Evolutionary conservation across 2,888 invertebrate genomes (phyloP).

Genomic region (Caenorhabditis afra): DNA sequence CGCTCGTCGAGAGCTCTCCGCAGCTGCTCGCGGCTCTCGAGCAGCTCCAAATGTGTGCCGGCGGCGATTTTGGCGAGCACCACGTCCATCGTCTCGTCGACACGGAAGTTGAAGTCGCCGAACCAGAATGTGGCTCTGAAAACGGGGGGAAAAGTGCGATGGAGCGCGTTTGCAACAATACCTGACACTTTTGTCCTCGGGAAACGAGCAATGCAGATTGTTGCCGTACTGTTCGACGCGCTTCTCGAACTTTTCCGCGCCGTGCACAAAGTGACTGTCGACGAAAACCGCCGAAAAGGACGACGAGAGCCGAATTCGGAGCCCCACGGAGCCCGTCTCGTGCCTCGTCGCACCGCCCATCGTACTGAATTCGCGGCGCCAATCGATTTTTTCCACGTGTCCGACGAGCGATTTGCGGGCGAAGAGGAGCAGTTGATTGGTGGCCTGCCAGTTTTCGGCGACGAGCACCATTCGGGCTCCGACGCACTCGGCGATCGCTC

Average conservation of each 20-base stretch:
- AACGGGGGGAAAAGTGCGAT: not conserved
- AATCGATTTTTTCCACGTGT: conserved; percentile 66
- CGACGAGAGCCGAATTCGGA: conserved; percentile 51
- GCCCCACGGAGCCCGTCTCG: conserved; percentile 71
- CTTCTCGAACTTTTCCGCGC: conserved; percentile 54
- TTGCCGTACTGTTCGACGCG: conserved; percentile 62
- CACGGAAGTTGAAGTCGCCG: conserved; percentile 96
- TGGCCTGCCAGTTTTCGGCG: conserved; percentile 65
- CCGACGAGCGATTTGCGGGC: conserved; percentile 49
- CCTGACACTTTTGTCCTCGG: conserved; percentile 62
- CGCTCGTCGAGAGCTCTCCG: conserved; percentile 81
- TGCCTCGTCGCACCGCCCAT: conserved; percentile 70
- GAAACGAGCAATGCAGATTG: conserved; percentile 61
- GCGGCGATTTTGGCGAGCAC: conserved; percentile 86
- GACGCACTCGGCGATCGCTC: conserved; percentile 50
- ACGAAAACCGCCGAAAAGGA: conserved; percentile 63
- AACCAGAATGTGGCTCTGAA: conserved; percentile 88
- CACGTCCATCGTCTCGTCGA: conserved; percentile 85
- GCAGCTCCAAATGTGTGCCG: conserved; percentile 53
- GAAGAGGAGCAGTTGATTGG: conserved; percentile 63
- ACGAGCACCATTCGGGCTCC: conserved; percentile 50
- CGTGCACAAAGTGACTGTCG: conserved; percentile 68
- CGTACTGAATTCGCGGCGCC: conserved; percentile 64
- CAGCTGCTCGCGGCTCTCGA: conserved; percentile 69
- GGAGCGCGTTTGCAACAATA: no score